phyloP scores from a whole-genome alignment of 2,797 vertebrate genomes.

The Alectoris magna region DNA sequence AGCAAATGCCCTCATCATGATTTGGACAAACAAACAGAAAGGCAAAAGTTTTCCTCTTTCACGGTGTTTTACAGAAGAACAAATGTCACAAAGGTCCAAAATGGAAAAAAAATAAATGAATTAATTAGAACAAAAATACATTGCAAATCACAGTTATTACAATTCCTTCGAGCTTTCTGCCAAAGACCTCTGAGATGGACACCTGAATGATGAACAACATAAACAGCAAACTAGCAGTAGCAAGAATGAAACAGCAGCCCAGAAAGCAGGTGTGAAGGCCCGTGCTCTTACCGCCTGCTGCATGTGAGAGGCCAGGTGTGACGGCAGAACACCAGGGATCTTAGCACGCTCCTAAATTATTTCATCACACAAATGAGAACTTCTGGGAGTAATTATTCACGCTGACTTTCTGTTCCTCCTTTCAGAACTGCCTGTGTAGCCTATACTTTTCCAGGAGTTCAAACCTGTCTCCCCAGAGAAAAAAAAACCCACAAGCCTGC shows the following conservation, averaged over 20 bases:
- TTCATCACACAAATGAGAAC: neutral
- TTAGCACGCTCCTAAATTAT: neutral
- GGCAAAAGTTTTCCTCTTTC: neutral
- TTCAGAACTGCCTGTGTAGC: neutral
- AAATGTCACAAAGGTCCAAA: neutral
- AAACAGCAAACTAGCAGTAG: neutral
- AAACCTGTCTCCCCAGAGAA: neutral
- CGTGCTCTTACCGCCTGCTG: constrained; percentile 25
- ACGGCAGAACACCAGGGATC: neutral
- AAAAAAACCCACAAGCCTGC: neutral
- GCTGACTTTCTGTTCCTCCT: constrained; percentile 10
- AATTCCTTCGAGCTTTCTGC: neutral
- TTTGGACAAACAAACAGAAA: neutral
- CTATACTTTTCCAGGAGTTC: neutral
- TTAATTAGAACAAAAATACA: neutral
- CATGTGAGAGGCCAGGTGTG: neutral
- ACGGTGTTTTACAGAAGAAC: neutral
- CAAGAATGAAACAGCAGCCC: neutral
- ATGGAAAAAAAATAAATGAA: neutral
- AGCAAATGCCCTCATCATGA: neutral
- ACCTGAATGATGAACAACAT: neutral
- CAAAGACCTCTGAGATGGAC: neutral
- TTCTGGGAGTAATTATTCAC: neutral
- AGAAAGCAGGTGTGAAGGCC: neutral
- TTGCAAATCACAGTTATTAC: neutral